Base-by-base conservation (phyloP, 1,140 invertebrate species). In the Sitodiplosis mosellana region DNA sequence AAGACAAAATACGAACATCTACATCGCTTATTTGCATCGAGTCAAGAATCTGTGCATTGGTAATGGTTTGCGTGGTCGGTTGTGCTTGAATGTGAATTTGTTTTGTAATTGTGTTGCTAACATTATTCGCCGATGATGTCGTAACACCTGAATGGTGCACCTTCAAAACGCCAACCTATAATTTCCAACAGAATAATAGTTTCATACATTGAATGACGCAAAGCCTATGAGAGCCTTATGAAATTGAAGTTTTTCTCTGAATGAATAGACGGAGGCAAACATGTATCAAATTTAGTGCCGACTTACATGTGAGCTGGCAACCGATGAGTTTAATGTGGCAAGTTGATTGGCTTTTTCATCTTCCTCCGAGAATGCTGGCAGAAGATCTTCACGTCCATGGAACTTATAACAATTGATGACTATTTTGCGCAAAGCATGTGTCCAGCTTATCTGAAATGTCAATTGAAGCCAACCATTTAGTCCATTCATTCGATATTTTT, bases 321-420 rank as follows among this genome's bases (percentile, higher is more conserved):
- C 51, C 5, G 51, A 50, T 15, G 64, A 59, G 48, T 65, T 66
- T 33, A 66, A 59, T 47, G 64, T 70, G 37, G 69, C 66, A 18
- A 68, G 55, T 8, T 68, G 65, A 51, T 70, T 72, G 8, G 71
- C 69, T 54, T 87, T 86, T 48, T 90, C 87, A 42, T 91, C 85
- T 46, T 93, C 88, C 59, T 94, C 91, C 49, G 75, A 85, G 69
- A 96, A 95, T 15, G 87, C 87, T 5, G 92, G 92, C 52, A 97
- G 68, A 33, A 97, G 72, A 67, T 97, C 93, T 69, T 96, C 91
- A 55, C 93, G 74, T 1, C 89, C 90, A 69, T 97, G 93, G 69
- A 90, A 94, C 71, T 93, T 94, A 70, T 97, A 97, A 69, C 93
- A 97, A 69, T 96, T 96, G 59, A 94, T 90, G 38, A 97, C 92